Conservation (phyloP, 2,113 vertebrate species). For the Heptranchias perlo region DNA sequence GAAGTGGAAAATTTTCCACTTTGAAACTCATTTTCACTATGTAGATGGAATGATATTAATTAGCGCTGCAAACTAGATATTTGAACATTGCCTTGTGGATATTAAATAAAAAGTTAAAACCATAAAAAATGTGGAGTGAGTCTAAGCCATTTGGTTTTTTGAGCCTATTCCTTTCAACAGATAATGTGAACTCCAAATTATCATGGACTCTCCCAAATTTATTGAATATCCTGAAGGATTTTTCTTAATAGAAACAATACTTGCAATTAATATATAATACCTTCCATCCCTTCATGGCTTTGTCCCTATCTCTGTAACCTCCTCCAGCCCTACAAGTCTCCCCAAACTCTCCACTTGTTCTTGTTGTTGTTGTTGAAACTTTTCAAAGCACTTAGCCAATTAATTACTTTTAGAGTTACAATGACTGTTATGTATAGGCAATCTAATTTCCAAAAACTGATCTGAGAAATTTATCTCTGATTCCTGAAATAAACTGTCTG, state of each 20-base stretch:
- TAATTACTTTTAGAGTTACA: neutral
- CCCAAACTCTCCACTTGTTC: neutral
- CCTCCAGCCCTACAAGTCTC: neutral
- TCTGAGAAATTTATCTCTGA: neutral
- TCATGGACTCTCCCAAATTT: neutral
- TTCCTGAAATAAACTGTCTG: neutral
- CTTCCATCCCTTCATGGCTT: neutral
- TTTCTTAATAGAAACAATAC: neutral
- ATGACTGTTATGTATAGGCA: neutral
- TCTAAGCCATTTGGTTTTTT: neutral
- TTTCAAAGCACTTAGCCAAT: neutral
- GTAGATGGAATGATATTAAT: neutral
- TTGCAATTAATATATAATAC: neutral
- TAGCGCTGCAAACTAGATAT: neutral
- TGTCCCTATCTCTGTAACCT: neutral
- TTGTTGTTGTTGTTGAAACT: neutral
- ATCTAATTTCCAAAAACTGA: neutral
- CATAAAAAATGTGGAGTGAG: neutral
- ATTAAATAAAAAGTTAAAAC: neutral
- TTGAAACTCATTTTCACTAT: neutral
- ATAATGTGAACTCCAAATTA: neutral
- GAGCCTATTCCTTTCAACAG: neutral
- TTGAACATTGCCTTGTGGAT: neutral
- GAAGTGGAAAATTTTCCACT: neutral
- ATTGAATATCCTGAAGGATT: neutral